Evolutionary conservation across 2,888 invertebrate genomes (phyloP), one percentile per base, ranked within the genome.

Genomic region (Apotomis capreana): DNA sequence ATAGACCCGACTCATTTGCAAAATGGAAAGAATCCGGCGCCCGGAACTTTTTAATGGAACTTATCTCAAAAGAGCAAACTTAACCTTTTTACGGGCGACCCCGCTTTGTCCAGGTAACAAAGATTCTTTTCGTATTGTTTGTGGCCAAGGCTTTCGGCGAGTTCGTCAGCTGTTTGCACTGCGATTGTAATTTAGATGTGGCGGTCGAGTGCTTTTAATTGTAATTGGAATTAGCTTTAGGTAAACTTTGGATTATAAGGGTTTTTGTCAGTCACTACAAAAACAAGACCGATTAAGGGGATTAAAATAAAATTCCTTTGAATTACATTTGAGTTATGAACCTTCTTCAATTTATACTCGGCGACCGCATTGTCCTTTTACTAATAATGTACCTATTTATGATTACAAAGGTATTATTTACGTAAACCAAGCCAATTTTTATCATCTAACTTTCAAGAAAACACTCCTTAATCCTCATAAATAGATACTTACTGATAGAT

Each of bases 51-150:
- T 58, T 70, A 64, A 70, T 70, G 54, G 52, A n/a, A 40, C 64
- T 64, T 60, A 64, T 58, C 70, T 54, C 54, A 54, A 64, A 36
- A 51, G 57, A 65, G n/a, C 62, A 55, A 63, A 57, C 62, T 64
- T 65, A 54, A 64, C 36, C 46, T 44, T 70, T 70, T 59, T 59
- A 54, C 10, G 52, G 44, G 36, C 10, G 36, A 54, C 64, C 26
- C 59, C 51, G 36, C 52, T 69, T 69, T 70, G 64, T 65, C 10
- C 10, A 52, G 54, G 58, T 36, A 40, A 12, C 37, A 46, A 64
- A 52, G 58, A 63, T 64, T 64, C 52, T 13, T 69, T 69, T 46
- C 26, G 26, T 52, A 40, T 59, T 64, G 63, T 64, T 63, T 70
- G 57, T n/a, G 52, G 8, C 36, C 26, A 10, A 10, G 1, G 46